Conservation (phyloP, 2,797 vertebrate species). For the Onychomys arenicola region DNA sequence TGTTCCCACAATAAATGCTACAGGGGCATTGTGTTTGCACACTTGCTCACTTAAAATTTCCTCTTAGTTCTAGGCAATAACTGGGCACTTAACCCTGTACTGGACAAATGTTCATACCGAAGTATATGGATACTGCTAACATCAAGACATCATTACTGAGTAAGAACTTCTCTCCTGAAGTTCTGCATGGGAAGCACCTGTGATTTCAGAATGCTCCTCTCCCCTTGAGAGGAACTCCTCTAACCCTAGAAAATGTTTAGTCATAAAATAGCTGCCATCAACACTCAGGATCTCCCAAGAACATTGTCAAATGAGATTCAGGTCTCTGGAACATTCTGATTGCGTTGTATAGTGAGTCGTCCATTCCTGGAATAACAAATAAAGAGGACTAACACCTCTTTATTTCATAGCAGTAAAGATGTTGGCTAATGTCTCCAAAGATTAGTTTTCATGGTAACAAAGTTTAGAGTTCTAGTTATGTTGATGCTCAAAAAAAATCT, state of each 20-base stretch:
- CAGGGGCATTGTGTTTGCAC: not conserved
- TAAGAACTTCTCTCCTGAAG: not conserved
- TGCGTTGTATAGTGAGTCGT: not conserved
- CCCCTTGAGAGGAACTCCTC: not conserved
- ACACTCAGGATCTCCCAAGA: not conserved
- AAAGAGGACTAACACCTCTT: not conserved
- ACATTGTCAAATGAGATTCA: not conserved
- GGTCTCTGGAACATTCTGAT: conserved; percentile 32
- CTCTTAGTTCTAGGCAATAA: not conserved
- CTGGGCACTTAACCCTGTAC: not conserved
- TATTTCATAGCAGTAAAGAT: not conserved
- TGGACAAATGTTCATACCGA: not conserved
- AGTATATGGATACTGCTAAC: not conserved
- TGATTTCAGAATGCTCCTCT: not conserved
- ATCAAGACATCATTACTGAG: not conserved
- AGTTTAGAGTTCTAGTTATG: conserved; percentile 36
- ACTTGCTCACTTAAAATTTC: not conserved
- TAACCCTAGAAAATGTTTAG: not conserved
- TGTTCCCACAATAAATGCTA: not conserved
- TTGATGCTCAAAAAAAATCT: not conserved
- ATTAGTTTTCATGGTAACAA: conserved; percentile 12
- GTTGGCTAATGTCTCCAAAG: not conserved
- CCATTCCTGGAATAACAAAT: not conserved
- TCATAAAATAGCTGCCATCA: not conserved
- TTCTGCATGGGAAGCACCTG: not conserved